Evolutionary conservation across 2,888 invertebrate genomes (phyloP), one percentile per base, ranked within the genome.

Genomic region (Blastobasis lacticolella): DNA sequence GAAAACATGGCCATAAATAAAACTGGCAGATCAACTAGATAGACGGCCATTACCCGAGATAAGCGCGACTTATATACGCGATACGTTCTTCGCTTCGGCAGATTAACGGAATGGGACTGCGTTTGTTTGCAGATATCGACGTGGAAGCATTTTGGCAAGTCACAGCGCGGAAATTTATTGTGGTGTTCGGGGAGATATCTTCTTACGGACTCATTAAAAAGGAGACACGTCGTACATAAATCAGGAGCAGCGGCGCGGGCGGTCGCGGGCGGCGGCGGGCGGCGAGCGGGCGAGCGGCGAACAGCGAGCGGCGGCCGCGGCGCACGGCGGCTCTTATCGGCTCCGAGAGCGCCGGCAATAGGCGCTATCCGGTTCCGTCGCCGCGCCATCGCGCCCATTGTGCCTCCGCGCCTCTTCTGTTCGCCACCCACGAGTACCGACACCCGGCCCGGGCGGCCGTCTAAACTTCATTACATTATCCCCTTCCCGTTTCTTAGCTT

Each of bases 131-230:
- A 79, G 86, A 87, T 88, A 88, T 87, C 87, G 86, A 85, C 75
- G 74, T 68, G 70, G 73, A 78, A 77, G 73, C 79, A 73, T 88
- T 85, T 84, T 69, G 76, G 82, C 73, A 68, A 82, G 84, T 81
- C 83, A 76, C 80, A 73, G 78, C 72, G 69, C 60, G 73, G 66
- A 80, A 83, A 87, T 87, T 87, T 87, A 88, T 87, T 79, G 82
- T 80, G 74, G 78, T 74, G 75, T 77, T 79, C 78, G 66, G 71
- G 72, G 76, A 79, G 85, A 87, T 88, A 88, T 87, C 86, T 84
- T 87, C 85, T 86, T 87, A 84, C 84, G 71, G 82, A 79, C 87
- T 87, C 88, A 87, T 88, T 88, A 88, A 88, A 88, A 84, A 87
- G 85, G 86, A 87, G 86, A 86, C 85, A 83, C 80, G 85, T 81